These are phyloP conservation scores for Pseudomyrmex gracilis DNA, from an alignment of 1,140 invertebrate species.

Conservation along the genomic window DNA sequence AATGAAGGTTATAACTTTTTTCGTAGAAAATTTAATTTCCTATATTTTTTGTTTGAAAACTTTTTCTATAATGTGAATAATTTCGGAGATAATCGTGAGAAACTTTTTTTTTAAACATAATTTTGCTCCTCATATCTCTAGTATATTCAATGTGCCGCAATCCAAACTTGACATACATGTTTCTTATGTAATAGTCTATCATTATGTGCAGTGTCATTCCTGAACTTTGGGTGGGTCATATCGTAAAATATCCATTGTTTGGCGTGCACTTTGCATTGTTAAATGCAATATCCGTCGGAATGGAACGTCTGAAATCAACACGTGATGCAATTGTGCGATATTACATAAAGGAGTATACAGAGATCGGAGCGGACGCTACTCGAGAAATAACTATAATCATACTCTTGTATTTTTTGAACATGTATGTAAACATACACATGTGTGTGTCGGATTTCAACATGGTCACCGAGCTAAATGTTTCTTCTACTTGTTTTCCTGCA, in stretches of 20 bases:
- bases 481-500: constrained; percentile 29
- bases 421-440: constrained; percentile 9
- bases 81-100: no score
- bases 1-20: no score
- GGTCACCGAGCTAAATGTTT: constrained; percentile 44
- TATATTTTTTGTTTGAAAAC: no score
- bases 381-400: constrained; percentile 26
- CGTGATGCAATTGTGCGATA: constrained; percentile 24
- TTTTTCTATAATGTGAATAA: no score
- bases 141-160: no score
- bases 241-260: no score
- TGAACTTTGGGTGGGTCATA: not conserved
- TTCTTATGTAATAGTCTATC: no score
- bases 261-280: constrained; percentile 7
- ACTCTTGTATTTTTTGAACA: constrained; percentile 2
- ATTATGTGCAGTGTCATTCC: no score
- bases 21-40: no score
- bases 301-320: constrained; percentile 21
- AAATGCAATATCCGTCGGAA: constrained; percentile 6
- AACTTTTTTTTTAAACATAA: no score
- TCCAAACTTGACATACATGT: no score
- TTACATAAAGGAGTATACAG: constrained; percentile 19
- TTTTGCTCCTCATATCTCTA: no score
- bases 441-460: constrained; percentile 32
- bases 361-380: constrained; percentile 15